Evolutionary conservation across 2,113 vertebrate genomes (phyloP).

Genomic region (Microtus ochrogaster): DNA sequence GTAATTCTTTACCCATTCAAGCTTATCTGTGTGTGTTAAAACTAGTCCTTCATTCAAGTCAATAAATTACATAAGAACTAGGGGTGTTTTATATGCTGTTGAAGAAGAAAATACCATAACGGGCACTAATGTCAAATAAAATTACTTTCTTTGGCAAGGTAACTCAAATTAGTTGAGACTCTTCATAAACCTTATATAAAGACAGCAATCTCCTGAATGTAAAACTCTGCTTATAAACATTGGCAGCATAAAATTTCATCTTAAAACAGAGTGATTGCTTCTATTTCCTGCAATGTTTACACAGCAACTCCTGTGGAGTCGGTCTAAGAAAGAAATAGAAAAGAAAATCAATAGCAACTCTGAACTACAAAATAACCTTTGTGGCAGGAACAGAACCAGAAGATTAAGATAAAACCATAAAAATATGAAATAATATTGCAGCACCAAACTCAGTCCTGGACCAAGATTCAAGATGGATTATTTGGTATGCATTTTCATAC

Average conservation of each 20-base stretch:
- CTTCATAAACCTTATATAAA: constrained; percentile 71
- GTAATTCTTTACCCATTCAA: background rate
- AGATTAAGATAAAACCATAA: constrained; percentile 72
- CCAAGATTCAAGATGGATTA: constrained; percentile 15
- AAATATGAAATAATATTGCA: constrained; percentile 63
- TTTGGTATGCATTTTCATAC: background rate
- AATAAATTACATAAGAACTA: constrained; percentile 55
- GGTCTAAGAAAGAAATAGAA: constrained; percentile 75
- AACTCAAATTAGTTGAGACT: constrained; percentile 64
- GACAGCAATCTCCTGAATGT: constrained; percentile 55
- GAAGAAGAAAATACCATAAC: constrained; percentile 61
- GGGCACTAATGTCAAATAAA: constrained; percentile 61
- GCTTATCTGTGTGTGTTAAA: constrained; percentile 22
- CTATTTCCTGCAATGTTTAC: constrained; percentile 79
- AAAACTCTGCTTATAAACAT: constrained; percentile 74
- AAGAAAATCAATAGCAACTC: constrained; percentile 79
- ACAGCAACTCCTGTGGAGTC: constrained; percentile 73
- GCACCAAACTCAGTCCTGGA: background rate
- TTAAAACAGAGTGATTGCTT: constrained; percentile 76
- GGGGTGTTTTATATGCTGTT: constrained; percentile 39
- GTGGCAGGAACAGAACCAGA: constrained; percentile 64
- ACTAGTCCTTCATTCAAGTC: constrained; percentile 24
- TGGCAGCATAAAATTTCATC: constrained; percentile 74
- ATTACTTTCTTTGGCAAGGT: constrained; percentile 68
- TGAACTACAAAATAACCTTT: constrained; percentile 75